Evolutionary conservation across 2,888 invertebrate genomes (phyloP).

Genomic region (Alloplasta piceator): DNA sequence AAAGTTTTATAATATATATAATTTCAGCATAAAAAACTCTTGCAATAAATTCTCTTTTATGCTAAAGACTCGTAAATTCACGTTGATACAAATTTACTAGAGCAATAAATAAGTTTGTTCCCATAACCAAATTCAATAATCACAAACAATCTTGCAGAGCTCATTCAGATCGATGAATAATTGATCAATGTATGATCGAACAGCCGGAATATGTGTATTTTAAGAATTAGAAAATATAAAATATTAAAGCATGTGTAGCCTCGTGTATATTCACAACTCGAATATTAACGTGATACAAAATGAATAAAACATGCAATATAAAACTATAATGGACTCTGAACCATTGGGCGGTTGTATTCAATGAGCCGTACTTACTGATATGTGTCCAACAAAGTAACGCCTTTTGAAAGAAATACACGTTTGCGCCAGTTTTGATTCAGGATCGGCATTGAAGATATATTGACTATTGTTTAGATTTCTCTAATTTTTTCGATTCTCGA

Average conservation of each 20-base stretch:
- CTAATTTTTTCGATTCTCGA: background rate
- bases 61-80: too few relatives aligned
- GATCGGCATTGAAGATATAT: conserved; percentile 11
- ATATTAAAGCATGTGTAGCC: conserved; percentile 72
- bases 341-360: conserved; percentile 77
- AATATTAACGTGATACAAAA: conserved; percentile 67
- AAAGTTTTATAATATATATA: too few relatives aligned
- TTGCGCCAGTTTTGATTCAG: background rate
- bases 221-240: conserved; percentile 8
- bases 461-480: background rate
- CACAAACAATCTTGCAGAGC: too few relatives aligned
- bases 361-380: conserved; percentile 79
- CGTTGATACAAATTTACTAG: too few relatives aligned
- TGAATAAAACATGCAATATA: conserved; percentile 74
- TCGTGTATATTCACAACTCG: conserved; percentile 65
- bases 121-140: too few relatives aligned
- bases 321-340: conserved; percentile 76
- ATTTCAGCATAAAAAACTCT: too few relatives aligned
- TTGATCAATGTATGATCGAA: too few relatives aligned
- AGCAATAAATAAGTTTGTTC: too few relatives aligned
- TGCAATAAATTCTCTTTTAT: too few relatives aligned
- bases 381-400: conserved; percentile 72
- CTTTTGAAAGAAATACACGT: background rate
- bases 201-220: background rate
- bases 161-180: too few relatives aligned